Percentiles rank a stretch among this genome's conserved stretches.
These are phyloP conservation scores for Enteromius radiatus DNA, from an alignment of 2,797 vertebrate genomes.

Conservation along the genomic window DNA sequence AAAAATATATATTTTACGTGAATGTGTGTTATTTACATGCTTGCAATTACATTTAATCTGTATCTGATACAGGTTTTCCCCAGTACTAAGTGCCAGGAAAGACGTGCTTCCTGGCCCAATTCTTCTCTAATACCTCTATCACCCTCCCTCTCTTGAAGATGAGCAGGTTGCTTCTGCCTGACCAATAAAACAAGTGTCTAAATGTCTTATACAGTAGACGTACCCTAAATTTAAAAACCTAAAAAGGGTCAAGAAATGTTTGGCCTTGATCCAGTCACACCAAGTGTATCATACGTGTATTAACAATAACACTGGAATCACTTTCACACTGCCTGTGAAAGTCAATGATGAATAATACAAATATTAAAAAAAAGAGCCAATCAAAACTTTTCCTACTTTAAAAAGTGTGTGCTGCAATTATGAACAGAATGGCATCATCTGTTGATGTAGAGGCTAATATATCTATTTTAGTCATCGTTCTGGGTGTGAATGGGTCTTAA, in stretches of 20 bases:
- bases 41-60: neutral
- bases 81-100: constrained; percentile 19
- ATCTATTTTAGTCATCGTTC: neutral
- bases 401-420: neutral
- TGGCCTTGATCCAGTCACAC: neutral
- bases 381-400: neutral
- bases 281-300: neutral
- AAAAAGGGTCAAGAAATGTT: neutral
- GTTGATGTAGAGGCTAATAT: neutral
- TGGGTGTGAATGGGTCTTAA: neutral
- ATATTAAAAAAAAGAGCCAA: neutral
- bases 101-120: constrained; percentile 52
- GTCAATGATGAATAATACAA: too few relatives aligned
- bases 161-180: neutral
- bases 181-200: neutral
- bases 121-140: constrained; percentile 20
- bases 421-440: neutral
- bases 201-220: neutral
- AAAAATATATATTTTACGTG: neutral
- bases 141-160: constrained; percentile 15
- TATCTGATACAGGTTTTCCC: constrained; percentile 22
- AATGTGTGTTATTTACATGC: neutral
- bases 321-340: neutral
- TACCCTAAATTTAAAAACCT: neutral
- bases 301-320: neutral